A percentile compares a stretch with the other conserved stretches of the same genome.
phyloP scores from a whole-genome alignment of 2,888 invertebrate species.

The Mongoloraphidia duomilia region DNA sequence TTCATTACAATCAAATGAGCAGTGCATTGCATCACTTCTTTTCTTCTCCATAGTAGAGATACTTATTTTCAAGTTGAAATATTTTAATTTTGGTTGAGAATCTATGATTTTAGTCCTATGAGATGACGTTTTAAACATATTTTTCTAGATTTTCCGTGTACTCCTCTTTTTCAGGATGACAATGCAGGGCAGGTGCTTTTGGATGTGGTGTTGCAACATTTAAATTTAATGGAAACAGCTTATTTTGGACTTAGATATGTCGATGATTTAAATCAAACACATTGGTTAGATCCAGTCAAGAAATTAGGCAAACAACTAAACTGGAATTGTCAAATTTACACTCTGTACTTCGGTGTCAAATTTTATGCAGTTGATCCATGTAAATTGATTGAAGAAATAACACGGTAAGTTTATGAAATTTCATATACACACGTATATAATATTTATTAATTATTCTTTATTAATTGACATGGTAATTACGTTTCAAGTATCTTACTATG shows the following conservation, averaged over 20 bases:
- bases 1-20: background rate
- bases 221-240: slow-evolving; percentile 88
- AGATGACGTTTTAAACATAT: slow-evolving; percentile 10
- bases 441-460: too few species aligned
- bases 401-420: slow-evolving; percentile 46
- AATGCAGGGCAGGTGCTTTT: slow-evolving; percentile 78
- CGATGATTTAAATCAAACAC: slow-evolving; percentile 87
- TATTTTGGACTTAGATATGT: slow-evolving; percentile 92
- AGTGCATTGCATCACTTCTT: background rate
- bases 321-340: slow-evolving; percentile 42
- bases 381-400: slow-evolving; percentile 90
- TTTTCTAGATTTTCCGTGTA: slow-evolving; percentile 11
- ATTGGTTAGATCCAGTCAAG: slow-evolving; percentile 89
- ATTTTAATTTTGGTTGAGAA: background rate
- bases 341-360: slow-evolving; percentile 91
- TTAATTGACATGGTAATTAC: too few species aligned
- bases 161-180: slow-evolving; percentile 56
- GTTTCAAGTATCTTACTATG: too few species aligned
- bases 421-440: background rate
- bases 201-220: slow-evolving; percentile 82
- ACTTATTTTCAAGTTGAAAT: too few species aligned
- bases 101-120: background rate
- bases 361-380: slow-evolving; percentile 96
- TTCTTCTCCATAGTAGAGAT: background rate
- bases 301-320: slow-evolving; percentile 79